phyloP scores from a whole-genome alignment of 2,113 vertebrate species.

The Colaptes auratus region DNA sequence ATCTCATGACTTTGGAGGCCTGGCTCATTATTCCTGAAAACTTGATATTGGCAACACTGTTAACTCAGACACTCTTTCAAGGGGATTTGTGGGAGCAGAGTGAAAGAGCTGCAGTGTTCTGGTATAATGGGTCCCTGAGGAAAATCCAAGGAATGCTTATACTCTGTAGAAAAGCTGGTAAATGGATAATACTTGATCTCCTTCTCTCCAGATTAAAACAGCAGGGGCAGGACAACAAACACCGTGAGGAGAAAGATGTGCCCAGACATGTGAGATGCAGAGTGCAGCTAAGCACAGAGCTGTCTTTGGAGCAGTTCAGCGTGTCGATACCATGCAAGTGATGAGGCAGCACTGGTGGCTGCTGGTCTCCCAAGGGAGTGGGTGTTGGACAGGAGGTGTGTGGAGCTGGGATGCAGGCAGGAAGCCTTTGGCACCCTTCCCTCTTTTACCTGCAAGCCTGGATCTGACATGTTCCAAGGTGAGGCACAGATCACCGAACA shows the following conservation, averaged over 20 bases:
- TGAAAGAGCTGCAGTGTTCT: slow-evolving; percentile 42
- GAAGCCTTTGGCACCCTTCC: not conserved
- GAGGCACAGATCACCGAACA: not conserved
- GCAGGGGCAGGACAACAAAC: not conserved
- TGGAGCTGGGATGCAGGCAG: not conserved
- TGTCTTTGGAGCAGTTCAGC: not conserved
- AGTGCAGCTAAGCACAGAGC: not conserved
- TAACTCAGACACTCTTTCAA: slow-evolving; percentile 22
- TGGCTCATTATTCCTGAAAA: slow-evolving; percentile 33
- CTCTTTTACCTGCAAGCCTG: not conserved
- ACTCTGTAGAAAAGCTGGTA: slow-evolving; percentile 17
- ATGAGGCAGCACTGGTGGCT: not conserved
- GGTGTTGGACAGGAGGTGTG: not conserved
- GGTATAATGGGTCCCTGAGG: not conserved
- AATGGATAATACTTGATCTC: slow-evolving; percentile 30
- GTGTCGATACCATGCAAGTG: fast-evolving
- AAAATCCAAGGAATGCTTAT: slow-evolving; percentile 29
- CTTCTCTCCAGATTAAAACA: slow-evolving; percentile 39
- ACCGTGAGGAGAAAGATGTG: not conserved
- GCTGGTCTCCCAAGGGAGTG: fast-evolving
- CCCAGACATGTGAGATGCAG: not conserved
- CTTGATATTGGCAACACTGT: not conserved
- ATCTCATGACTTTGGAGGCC: slow-evolving; percentile 32
- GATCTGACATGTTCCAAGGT: not conserved
- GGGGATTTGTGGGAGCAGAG: not conserved